Conservation (phyloP, 2,113 vertebrate genomes). For the Fregata magnificens region DNA sequence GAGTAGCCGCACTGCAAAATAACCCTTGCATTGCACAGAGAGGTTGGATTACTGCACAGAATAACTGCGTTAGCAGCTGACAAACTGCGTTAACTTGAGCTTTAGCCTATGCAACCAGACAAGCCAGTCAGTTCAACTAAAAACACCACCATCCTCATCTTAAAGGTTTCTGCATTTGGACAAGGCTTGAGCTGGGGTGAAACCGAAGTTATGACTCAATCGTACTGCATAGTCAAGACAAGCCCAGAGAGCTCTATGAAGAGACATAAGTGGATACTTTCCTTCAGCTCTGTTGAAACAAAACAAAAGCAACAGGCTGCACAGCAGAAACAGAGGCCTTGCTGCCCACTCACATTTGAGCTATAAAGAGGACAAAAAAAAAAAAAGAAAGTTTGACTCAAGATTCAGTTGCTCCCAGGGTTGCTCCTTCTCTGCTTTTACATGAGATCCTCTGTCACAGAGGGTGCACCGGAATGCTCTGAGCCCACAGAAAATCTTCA, state of each 20-base stretch:
- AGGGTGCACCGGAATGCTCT: neutral
- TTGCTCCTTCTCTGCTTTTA: neutral
- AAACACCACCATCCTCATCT: neutral
- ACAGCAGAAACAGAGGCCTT: neutral
- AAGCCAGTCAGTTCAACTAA: neutral
- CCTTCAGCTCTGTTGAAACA: neutral
- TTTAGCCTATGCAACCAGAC: neutral
- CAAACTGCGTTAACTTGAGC: neutral
- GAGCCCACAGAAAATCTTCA: neutral
- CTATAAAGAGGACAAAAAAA: neutral
- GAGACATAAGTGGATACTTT: fast-evolving
- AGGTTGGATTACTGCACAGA: neutral
- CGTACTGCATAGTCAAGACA: neutral
- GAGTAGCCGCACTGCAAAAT: neutral
- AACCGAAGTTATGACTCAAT: neutral
- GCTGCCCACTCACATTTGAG: fast-evolving
- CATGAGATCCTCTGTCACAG: neutral
- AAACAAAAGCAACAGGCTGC: neutral
- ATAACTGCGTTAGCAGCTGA: neutral
- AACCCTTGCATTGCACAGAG: neutral
- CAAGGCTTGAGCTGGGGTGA: neutral
- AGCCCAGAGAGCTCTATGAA: neutral
- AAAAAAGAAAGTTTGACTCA: neutral
- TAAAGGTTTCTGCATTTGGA: neutral
- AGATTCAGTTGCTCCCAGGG: neutral